Evolutionary conservation across 64 coral and sea anemone genomes (phyloP), one percentile per base, ranked within the genome.

Genomic region (Actinia tenebrosa): DNA sequence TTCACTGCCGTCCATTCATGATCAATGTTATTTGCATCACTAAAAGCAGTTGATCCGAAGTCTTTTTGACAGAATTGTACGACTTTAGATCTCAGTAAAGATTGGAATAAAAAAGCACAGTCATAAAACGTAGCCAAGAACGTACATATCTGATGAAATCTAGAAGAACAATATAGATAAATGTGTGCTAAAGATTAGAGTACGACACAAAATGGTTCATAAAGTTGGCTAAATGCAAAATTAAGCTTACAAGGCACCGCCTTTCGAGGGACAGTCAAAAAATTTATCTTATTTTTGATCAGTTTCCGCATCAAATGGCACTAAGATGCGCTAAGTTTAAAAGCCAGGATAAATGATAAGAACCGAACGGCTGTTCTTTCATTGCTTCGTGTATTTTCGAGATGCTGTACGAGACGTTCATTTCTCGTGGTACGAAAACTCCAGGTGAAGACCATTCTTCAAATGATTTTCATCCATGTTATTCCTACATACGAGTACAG

Each of bases 51-150:
- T 75, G n/a, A 75, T 75, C 69, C 27, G 27, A 75, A 75, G 69
- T 75, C 69, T 75, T n/a, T 71, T 75, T 75, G 69, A 75, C 69
- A 75, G 69, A 75, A 75, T 75, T 42, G 69, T 75, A 75, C 26
- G 69, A 75, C 69, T 75, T 75, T 75, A 75, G 69, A 75, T 75
- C 69, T 75, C 25, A 27, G 69, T 2, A 75, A 13, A 75, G 69
- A 75, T 75, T 75, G n/a, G 25, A 42, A 30, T 26, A 27, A 4
- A 75, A 75, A 75, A 75, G 26, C 69, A 37, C 1, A 37, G 26
- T 75, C 69, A 10, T 75, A 25, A 14, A 75, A 75, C 26, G 20
- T 25, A 75, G 69, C 0, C 19, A 30, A 15, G 20, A 30, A 75
- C 37, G n/a, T 27, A 30, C 25, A 13, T 43, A 75, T 75, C 69